phyloP scores from a whole-genome alignment of 2,888 invertebrate species.

The Cheilosia pagana region DNA sequence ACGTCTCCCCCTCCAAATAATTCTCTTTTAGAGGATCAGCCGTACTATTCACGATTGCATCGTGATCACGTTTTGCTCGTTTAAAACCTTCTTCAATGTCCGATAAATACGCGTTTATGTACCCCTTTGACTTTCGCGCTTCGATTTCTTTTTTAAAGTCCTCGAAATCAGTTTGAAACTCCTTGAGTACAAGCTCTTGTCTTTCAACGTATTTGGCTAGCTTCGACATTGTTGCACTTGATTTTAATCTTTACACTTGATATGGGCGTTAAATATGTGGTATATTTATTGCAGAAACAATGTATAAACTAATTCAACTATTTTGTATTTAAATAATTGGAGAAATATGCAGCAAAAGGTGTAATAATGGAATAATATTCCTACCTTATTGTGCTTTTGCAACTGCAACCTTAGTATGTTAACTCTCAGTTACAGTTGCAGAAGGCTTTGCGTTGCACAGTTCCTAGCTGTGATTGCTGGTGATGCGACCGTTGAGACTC shows the following conservation, averaged over 20 bases:
- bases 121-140: constrained; percentile 9
- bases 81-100: constrained; percentile 23
- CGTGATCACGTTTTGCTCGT: constrained; percentile 31
- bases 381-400: constrained; percentile 1
- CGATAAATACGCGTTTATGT: neutral
- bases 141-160: neutral
- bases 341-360: neutral
- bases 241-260: neutral
- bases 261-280: neutral
- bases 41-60: constrained; percentile 10
- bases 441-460: too few relatives aligned
- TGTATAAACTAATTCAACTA: too few relatives aligned
- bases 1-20: constrained; percentile 16
- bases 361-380: neutral
- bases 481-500: neutral
- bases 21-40: constrained; percentile 18
- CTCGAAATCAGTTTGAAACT: constrained; percentile 2
- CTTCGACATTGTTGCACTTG: neutral
- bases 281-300: neutral
- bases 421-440: neutral
- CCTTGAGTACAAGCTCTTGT: neutral
- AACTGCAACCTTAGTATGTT: constrained; percentile 1
- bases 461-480: neutral
- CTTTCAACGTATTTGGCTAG: neutral
- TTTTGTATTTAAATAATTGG: too few relatives aligned